Evolutionary conservation across 2,888 invertebrate species (phyloP), one percentile per base, ranked within the genome.

Genomic region (Octodonta nipae): DNA sequence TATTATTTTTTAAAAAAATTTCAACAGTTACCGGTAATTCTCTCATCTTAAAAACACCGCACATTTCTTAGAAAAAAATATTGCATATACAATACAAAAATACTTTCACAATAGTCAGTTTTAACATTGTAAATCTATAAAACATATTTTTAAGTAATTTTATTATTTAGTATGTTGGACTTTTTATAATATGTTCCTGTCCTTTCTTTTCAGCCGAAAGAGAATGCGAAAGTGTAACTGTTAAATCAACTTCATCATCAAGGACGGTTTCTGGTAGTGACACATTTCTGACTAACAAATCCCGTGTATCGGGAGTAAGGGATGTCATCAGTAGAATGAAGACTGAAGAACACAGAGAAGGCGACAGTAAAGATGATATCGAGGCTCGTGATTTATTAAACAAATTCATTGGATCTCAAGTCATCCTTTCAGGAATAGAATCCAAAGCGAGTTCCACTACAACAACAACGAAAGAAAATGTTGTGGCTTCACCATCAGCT

Each of bases 321-420:
- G 85, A 85, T 53, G 78, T 82, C 10, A 64, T 85, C 33, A 70
- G 73, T 4, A 68, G 83, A 45, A 85, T 85, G 84, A 75, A 75
- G 55, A 79, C 79, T 51, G 54, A 59, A 50, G 54, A 47, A 5
- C 37, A 41, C 15, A 70, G 72, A 48, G 72, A 70, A 40, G 77
- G 76, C 5, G 81, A 81, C 54, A 68, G 66, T 2, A 55, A 59
- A 15, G 79, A 78, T 55, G 82, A 82, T 58, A 59, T 66, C 22
- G 78, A 80, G 60, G 82, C 81, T 22, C 71, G 80, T 34, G 75
- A 78, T 38, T 66, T 84, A 47, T 69, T 84, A 31, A 85, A 85
- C 66, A 84, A 83, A 66, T 84, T 84, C 65, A 68, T 85, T 27
- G 84, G 84, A 35, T 80, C 83, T 41, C 78, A 79, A 49, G 81